These are phyloP conservation scores for Acheta domesticus DNA, from an alignment of 2,888 invertebrate genomes.

Conservation along the genomic window DNA sequence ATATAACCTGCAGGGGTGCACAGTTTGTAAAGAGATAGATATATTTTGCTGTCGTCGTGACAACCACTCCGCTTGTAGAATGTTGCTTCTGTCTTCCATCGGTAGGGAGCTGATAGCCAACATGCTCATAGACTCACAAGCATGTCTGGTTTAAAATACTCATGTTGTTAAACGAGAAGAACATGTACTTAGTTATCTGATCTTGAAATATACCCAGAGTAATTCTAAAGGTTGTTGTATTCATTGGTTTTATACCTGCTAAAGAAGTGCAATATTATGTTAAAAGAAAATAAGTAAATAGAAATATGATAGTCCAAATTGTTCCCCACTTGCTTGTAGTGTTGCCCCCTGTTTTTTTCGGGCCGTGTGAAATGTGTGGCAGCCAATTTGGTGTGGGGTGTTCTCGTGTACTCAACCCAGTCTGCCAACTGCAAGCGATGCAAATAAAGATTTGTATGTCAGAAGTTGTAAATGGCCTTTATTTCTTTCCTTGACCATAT, in stretches of 20 bases:
- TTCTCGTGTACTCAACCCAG: conserved; percentile 32
- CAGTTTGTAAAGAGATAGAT: conserved; percentile 36
- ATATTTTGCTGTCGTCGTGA: conserved; percentile 36
- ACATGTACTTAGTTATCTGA: conserved; percentile 33
- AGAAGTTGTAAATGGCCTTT: neutral
- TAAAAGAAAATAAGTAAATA: conserved; percentile 27
- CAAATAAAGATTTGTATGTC: conserved; percentile 33
- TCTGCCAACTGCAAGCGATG: conserved; percentile 29
- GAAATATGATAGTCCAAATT: conserved; percentile 30
- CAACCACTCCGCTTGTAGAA: conserved; percentile 35
- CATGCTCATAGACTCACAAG: conserved; percentile 30
- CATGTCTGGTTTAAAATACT: conserved; percentile 33
- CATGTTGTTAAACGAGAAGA: conserved; percentile 31
- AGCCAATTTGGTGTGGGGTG: conserved; percentile 33
- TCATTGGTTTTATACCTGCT: conserved; percentile 36
- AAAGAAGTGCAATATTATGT: conserved; percentile 37
- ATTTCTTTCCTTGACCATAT: too few species aligned
- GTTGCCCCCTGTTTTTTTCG: conserved; percentile 31
- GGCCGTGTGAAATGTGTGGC: conserved; percentile 33
- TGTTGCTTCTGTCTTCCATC: conserved; percentile 38
- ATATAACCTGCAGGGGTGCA: conserved; percentile 34
- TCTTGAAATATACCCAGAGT: conserved; percentile 30
- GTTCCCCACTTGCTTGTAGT: conserved; percentile 36
- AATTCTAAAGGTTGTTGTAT: conserved; percentile 35
- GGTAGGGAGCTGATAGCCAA: conserved; percentile 33